A percentile compares a stretch with the other conserved stretches of the same genome.
These are phyloP conservation scores for Nomada flava DNA, from an alignment of 2,888 invertebrate genomes.

Conservation along the genomic window DNA sequence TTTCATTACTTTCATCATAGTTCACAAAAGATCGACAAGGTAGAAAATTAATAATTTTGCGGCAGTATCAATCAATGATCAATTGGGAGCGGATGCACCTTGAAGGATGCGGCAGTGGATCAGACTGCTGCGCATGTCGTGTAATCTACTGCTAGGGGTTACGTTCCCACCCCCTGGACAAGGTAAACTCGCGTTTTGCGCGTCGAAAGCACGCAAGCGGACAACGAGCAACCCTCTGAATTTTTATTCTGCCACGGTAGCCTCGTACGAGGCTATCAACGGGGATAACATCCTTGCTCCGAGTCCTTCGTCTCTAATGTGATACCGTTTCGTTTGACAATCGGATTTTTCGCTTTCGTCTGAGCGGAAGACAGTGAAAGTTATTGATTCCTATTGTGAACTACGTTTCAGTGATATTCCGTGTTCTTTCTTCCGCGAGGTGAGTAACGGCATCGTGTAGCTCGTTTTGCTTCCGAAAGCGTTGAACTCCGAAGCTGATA, in stretches of 20 bases:
- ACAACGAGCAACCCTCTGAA: background rate
- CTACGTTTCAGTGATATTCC: constrained; percentile 43
- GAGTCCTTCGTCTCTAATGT: background rate
- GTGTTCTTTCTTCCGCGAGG: constrained; percentile 48
- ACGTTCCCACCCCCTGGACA: constrained; percentile 40
- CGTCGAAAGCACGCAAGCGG: constrained; percentile 39
- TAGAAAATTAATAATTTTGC: constrained; percentile 29
- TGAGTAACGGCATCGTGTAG: constrained; percentile 43
- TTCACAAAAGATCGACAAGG: too few species aligned
- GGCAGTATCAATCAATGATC: constrained; percentile 55
- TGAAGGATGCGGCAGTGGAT: constrained; percentile 59
- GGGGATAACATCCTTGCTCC: background rate
- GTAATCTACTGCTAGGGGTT: constrained; percentile 42
- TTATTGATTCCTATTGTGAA: constrained; percentile 68
- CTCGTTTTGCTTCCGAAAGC: constrained; percentile 26
- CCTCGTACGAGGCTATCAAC: background rate
- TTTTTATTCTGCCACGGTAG: constrained; percentile 2
- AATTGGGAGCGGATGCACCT: constrained; percentile 54
- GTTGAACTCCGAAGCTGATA: background rate
- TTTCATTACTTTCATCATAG: background rate
- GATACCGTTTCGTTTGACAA: constrained; percentile 2
- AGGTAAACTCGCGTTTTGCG: constrained; percentile 56
- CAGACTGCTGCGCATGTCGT: constrained; percentile 57
- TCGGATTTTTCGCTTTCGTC: constrained; percentile 37
- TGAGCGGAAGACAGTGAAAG: constrained; percentile 57